Evolutionary conservation across 2,888 invertebrate species (phyloP), one percentile per base, ranked within the genome.

Genomic region (Lobophora halterata): DNA sequence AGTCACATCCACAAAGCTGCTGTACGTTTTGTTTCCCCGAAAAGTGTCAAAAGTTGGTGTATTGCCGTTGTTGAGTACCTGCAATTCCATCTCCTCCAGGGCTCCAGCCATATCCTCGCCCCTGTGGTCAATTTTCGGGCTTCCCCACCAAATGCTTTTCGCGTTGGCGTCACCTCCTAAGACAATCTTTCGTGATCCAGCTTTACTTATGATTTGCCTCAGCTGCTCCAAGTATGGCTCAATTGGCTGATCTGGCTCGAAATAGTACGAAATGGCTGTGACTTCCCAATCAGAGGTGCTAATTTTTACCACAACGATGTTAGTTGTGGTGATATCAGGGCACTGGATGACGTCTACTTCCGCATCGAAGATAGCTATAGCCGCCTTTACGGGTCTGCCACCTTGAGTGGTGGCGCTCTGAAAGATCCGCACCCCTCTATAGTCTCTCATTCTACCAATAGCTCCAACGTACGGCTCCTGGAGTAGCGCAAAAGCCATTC

Each of bases 11-110:
- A 20, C 20, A 49, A 9, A 0, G 52, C 53, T 13, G n/a, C n/a
- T 52, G 37, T 28, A 57, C 1, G 61, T 58, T 0, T 17, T 46
- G 1, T 34, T n/a, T 1, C 58, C 57, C 1, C 3, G n/a, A n/a
- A n/a, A n/a, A n/a, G n/a, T n/a, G n/a, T n/a, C n/a, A n/a, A n/a
- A n/a, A n/a, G n/a, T n/a, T n/a, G n/a, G n/a, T n/a, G n/a, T n/a
- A n/a, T n/a, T n/a, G n/a, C n/a, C n/a, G n/a, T n/a, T 16, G 36
- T 64, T 61, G 1, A 64, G 42, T 3, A 59, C 26, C 11, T 58
- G 44, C 13, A 56, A 12, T 3, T 20, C 25, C 9, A 38, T 14
- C 1, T 57, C 49, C 1, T 47, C 31, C 0, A 58, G 20, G 1
- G 35, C n/a, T 0, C 33, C 37, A 0, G 16, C 6, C 10, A 46